Base-by-base conservation (phyloP, 2,888 invertebrate species). In the Callyntrura guangdongensis region DNA sequence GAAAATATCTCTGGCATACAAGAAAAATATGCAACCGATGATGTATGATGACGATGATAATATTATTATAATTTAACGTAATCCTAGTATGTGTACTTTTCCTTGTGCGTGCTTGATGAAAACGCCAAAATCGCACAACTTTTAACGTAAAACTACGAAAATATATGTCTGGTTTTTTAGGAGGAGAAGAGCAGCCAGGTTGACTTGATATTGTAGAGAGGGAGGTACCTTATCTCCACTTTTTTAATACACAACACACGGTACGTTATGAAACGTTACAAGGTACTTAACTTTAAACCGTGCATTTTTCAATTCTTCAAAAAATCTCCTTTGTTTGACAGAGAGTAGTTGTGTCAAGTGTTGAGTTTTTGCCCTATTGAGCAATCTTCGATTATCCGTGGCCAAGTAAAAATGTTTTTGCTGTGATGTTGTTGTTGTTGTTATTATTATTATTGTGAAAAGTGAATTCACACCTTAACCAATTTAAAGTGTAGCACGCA, bases 361-460 rank as follows among this genome's bases (percentile, higher is more conserved):
- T 45, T 36, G 59, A 81, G 81, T 45, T 81, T 81, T 59, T 88
- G 69, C 59, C 86, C 86, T 81, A 89, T 89, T 89, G 89, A 89
- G 89, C 83, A 89, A 89, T 89, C 59, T 89, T 83, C 83, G 89
- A 89, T 89, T 89, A 89, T 89, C 89, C 89, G 89, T 83, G 72
- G 56, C 83, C 20, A 83, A 83, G 83, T 83, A 36, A 49, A 36
- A 84, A n/a, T 61, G 49, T 47, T 45, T 45, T 83, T 61, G 36
- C 36, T 4, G 36, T 36, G 36, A 36, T 64, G 64, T 81, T 53
- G 49, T 6, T 79, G 53, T 79, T 27, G 17, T 81, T 81, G 53
- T 49, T 53, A 11, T 22, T 20, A 22, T 22, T 64, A 12, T n/a
- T 74, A 61, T 77, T 86, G 77, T 86, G 86, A 85, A 86, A 77